Evolutionary conservation across 2,888 invertebrate genomes (phyloP), one percentile per base, ranked within the genome.

Genomic region (Parascotia fuliginaria): DNA sequence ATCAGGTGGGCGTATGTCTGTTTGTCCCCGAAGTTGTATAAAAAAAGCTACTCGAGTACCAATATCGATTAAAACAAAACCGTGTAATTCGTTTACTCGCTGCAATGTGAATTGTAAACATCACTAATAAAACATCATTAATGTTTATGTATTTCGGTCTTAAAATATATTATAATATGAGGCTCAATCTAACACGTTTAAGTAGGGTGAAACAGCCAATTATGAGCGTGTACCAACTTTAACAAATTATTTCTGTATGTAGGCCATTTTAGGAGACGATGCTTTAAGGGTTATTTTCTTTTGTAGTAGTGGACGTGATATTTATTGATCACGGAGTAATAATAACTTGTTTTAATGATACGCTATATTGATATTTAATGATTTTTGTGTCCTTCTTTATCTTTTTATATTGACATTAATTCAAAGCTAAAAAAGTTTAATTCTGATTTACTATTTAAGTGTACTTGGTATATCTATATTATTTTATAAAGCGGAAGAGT

Each of bases 181-280:
- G 27, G 15, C 29, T 13, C 12, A 32, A 33, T 24, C 9, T 15
- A 33, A 33, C 33, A 32, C n/a, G 27, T 39, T 45, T 45, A 39
- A 39, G 45, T 45, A 39, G 39, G 39, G 33, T 40, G 33, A 46
- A 46, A 46, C 19, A 40, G 22, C 46, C 39, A 46, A 34, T 46
- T 40, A 40, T 34, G 11, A 34, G 32, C 15, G 28, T 40, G 32
- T 38, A 38, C 11, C 32, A n/a, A 46, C 34, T 46, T 46, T 34
- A 34, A 40, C 34, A 46, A 46, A 40, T 40, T 40, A 46, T 33
- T 46, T 34, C 27, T 40, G 19, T 40, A 40, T 40, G 39, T 40
- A 34, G 46, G 46, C 16, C 39, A 46, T 11, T 44, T 29, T 36
- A 29, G 13, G 37, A 43, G 13, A 44, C 37, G 29, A 29, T 29